A percentile compares a stretch with the other conserved stretches of the same genome.
phyloP scores from a whole-genome alignment of 2,113 vertebrate species.

The Solea senegalensis region DNA sequence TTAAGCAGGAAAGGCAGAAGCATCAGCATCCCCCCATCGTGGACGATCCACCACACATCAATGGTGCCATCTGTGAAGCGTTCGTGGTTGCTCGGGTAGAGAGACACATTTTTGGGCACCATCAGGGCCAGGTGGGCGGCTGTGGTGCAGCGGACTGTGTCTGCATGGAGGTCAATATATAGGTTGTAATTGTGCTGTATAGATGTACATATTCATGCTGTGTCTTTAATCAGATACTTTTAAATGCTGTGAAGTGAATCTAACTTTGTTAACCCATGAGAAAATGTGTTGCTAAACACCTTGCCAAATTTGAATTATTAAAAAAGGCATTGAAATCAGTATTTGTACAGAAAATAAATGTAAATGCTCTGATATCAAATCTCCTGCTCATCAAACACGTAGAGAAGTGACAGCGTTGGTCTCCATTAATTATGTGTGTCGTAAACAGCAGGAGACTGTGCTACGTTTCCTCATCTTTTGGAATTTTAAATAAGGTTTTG shows the following conservation, averaged over 20 bases:
- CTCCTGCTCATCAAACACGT: no score
- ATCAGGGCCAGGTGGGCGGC: slow-evolving; percentile 95
- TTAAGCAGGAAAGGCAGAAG: slow-evolving; percentile 96
- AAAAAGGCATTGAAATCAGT: no score
- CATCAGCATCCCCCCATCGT: slow-evolving; percentile 98
- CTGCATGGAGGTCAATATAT: slow-evolving; percentile 69
- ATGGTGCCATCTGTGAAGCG: slow-evolving; percentile 96
- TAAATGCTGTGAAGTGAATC: not conserved
- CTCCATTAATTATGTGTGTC: no score
- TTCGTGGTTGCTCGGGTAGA: slow-evolving; percentile 97
- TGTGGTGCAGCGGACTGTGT: slow-evolving; percentile 96
- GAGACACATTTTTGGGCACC: slow-evolving; percentile 97
- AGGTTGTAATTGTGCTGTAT: not conserved
- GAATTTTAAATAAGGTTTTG: no score
- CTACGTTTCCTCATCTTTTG: no score
- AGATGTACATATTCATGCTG: not conserved
- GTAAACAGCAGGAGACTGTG: no score
- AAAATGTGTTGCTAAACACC: no score
- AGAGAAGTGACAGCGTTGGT: no score
- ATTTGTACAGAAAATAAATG: no score
- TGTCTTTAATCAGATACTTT: not conserved
- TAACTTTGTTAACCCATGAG: no score
- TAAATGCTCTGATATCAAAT: no score
- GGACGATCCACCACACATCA: slow-evolving; percentile 99
- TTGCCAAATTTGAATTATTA: no score